Percentiles rank a stretch among this genome's conserved stretches.
Evolutionary conservation across 1,140 invertebrate genomes (phyloP).

Genomic region (Chionoecetes opilio): DNA sequence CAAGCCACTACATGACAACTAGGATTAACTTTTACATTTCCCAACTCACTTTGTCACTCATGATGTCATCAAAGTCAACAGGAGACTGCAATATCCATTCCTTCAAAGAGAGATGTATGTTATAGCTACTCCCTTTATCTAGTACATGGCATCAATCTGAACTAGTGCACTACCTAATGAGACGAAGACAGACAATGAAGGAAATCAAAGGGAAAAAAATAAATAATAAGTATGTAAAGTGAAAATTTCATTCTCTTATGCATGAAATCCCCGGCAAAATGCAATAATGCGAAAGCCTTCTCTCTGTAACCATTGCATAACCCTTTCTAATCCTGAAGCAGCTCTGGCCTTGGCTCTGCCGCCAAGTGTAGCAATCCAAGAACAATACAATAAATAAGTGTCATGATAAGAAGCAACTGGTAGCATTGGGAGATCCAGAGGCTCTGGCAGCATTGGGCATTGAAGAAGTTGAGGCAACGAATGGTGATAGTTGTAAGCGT

Average conservation of each 20-base stretch:
- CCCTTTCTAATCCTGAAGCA: no score
- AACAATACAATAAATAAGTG: no score
- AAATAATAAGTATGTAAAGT: background rate
- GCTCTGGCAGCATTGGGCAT: no score
- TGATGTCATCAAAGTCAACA: constrained; percentile 77
- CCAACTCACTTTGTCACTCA: constrained; percentile 76
- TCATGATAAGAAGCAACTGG: no score
- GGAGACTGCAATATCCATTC: constrained; percentile 78
- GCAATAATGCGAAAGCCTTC: background rate
- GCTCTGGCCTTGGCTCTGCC: no score
- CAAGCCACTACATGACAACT: constrained; percentile 39
- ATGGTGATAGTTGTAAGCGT: no score
- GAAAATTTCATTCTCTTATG: background rate
- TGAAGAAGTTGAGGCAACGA: no score
- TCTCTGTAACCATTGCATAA: no score
- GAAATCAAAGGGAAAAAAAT: background rate
- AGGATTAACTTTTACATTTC: constrained; percentile 32
- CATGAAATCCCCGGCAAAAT: background rate
- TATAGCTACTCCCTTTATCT: constrained; percentile 40
- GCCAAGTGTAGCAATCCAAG: no score
- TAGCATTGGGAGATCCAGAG: no score
- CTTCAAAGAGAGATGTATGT: constrained; percentile 78
- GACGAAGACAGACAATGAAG: background rate
- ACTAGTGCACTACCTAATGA: background rate
- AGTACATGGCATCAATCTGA: background rate